A percentile compares a stretch with the other conserved stretches of the same genome.
Evolutionary conservation across 2,888 invertebrate genomes (phyloP).

Genomic region (Amiota minor): DNA sequence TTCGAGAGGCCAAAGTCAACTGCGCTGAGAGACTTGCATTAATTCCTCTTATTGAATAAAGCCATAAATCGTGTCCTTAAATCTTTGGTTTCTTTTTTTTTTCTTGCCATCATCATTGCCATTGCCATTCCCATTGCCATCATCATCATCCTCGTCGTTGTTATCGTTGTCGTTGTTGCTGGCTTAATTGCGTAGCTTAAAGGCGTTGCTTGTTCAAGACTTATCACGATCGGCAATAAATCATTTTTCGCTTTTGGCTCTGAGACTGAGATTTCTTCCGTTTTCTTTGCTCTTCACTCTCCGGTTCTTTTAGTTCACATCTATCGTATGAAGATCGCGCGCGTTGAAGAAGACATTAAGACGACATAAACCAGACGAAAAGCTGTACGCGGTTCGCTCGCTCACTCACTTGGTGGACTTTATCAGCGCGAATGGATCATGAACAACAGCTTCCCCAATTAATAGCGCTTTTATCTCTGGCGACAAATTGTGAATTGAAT

Average conservation of each 20-base stretch:
- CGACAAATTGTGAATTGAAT: slow-evolving; percentile 20
- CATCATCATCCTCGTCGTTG: too few species aligned
- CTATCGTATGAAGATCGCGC: too few species aligned
- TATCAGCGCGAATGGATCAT: slow-evolving; percentile 20
- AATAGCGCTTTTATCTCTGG: slow-evolving; percentile 22
- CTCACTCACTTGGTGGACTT: background rate
- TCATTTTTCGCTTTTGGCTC: slow-evolving; percentile 45
- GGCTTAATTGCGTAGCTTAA: slow-evolving; percentile 27
- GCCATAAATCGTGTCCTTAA: slow-evolving; percentile 29
- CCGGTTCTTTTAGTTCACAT: background rate
- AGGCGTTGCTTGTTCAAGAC: slow-evolving; percentile 32
- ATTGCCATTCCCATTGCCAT: too few species aligned
- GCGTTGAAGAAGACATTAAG: too few species aligned
- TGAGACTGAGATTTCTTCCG: too few species aligned
- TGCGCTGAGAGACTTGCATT: slow-evolving; percentile 8
- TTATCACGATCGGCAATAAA: slow-evolving; percentile 58
- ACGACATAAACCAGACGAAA: too few species aligned
- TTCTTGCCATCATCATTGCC: background rate
- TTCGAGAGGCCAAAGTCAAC: background rate
- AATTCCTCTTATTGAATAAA: slow-evolving; percentile 22
- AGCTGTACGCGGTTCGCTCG: background rate
- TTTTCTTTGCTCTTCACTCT: background rate
- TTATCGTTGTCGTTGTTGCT: background rate
- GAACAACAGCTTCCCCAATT: slow-evolving; percentile 20
- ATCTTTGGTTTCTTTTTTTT: background rate